Evolutionary conservation across 92 coral and sea anemone species (phyloP).

Genomic region (Muricea muricata): DNA sequence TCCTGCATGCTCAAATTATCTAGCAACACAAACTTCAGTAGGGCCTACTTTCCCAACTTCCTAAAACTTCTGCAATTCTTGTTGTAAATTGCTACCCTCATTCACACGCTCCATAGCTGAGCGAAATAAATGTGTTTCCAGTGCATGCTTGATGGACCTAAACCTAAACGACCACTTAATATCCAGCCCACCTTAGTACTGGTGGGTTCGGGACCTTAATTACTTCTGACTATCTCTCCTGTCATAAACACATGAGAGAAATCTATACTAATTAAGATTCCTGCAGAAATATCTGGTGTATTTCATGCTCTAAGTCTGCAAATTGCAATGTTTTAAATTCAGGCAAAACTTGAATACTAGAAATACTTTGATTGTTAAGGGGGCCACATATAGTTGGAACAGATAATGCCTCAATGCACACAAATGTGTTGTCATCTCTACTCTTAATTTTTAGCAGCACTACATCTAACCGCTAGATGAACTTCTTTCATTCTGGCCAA

Average conservation of each 20-base stretch:
- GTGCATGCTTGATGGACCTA: neutral
- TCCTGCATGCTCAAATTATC: neutral
- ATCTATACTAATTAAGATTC: conserved; percentile 5
- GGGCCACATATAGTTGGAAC: conserved; percentile 23
- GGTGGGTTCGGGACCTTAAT: conserved; percentile 1
- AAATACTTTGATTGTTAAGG: neutral
- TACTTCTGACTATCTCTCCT: neutral
- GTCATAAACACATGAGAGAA: conserved; percentile 3
- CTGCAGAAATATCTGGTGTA: neutral
- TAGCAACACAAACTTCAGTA: neutral
- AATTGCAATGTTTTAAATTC: neutral
- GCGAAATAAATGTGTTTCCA: conserved; percentile 22
- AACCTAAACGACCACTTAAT: neutral
- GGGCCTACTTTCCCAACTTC: neutral
- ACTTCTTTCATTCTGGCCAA: conserved; percentile 13
- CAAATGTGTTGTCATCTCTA: neutral
- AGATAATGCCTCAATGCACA: neutral
- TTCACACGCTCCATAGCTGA: neutral
- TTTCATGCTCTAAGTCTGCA: neutral
- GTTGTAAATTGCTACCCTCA: neutral
- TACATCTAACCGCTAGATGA: neutral
- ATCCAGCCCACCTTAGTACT: conserved; percentile 12
- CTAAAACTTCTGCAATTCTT: conserved; percentile 12
- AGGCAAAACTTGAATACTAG: neutral
- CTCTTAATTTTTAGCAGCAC: neutral